Evolutionary conservation across 1,140 invertebrate genomes (phyloP).

Genomic region (Drosophila serrata): DNA sequence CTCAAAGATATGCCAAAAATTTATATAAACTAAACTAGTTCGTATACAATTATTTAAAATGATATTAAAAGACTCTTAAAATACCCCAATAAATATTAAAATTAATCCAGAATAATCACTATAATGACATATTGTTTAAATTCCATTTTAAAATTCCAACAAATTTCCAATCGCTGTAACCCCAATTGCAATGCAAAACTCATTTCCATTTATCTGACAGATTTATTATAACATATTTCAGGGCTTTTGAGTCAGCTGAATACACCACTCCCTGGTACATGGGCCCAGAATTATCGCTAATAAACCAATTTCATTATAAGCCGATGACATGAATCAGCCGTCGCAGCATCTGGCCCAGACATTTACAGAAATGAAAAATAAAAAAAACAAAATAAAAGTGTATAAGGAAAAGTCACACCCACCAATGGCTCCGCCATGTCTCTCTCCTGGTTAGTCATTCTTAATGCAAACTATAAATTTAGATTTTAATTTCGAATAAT

Average conservation of each 20-base stretch:
- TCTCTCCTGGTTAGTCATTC: slow-evolving; percentile 54
- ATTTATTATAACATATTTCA: slow-evolving; percentile 73
- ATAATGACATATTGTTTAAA: background rate
- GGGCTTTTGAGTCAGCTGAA: slow-evolving; percentile 50
- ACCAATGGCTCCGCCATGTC: slow-evolving; percentile 47
- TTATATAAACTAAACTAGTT: background rate
- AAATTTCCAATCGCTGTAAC: slow-evolving; percentile 8
- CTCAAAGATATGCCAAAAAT: background rate
- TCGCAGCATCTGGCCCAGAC: slow-evolving; percentile 32
- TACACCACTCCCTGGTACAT: slow-evolving; percentile 51
- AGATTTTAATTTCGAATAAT: slow-evolving; percentile 81
- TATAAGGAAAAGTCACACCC: slow-evolving; percentile 28
- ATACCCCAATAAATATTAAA: background rate
- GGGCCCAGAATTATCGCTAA: slow-evolving; percentile 72
- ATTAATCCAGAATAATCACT: background rate
- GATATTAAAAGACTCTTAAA: background rate
- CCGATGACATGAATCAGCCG: slow-evolving; percentile 68
- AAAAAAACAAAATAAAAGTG: slow-evolving; percentile 44
- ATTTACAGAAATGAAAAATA: slow-evolving; percentile 40
- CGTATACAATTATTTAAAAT: background rate
- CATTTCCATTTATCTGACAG: slow-evolving; percentile 53
- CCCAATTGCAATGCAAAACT: slow-evolving; percentile 23
- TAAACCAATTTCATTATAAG: slow-evolving; percentile 80
- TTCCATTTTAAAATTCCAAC: background rate
- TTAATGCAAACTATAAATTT: slow-evolving; percentile 78